A percentile compares a stretch with the other conserved stretches of the same genome.
phyloP scores from a whole-genome alignment of 1,140 invertebrate genomes.

The Himalopsyche phryganea region DNA sequence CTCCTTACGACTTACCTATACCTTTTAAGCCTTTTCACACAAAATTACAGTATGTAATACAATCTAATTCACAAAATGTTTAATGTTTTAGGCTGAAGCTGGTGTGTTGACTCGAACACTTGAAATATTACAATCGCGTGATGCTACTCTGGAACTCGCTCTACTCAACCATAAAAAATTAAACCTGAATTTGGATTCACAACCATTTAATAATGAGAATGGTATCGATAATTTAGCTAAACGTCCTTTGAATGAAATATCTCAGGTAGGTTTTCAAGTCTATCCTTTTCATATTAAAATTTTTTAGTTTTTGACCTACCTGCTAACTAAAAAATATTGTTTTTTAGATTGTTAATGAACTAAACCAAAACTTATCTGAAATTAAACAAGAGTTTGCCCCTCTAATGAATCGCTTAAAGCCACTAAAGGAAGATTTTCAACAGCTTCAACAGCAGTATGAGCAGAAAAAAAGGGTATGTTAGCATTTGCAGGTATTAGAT shows the following conservation, averaged over 20 bases:
- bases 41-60: too few species aligned
- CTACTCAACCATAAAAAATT: conserved; percentile 51
- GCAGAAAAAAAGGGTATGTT: conserved; percentile 45
- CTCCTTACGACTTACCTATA: too few species aligned
- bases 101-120: conserved; percentile 47
- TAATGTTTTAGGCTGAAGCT: conserved; percentile 41
- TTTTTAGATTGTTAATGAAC: conserved; percentile 47
- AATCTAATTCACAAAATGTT: too few species aligned
- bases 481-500: too few species aligned
- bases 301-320: too few species aligned
- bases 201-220: conserved; percentile 39
- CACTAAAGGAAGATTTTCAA: conserved; percentile 50
- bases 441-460: conserved; percentile 50
- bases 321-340: neutral
- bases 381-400: conserved; percentile 50
- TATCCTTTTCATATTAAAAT: too few species aligned
- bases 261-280: conserved; percentile 40
- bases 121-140: conserved; percentile 44
- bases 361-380: conserved; percentile 47
- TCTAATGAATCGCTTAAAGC: conserved; percentile 47
- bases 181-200: conserved; percentile 41
- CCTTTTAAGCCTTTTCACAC: too few species aligned
- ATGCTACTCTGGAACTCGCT: conserved; percentile 50
- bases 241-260: conserved; percentile 48
- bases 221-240: conserved; percentile 41